A percentile compares a stretch with the other conserved stretches of the same genome.
Conservation (phyloP, 2,888 invertebrate genomes). For the Eupithecia tripunctaria region DNA sequence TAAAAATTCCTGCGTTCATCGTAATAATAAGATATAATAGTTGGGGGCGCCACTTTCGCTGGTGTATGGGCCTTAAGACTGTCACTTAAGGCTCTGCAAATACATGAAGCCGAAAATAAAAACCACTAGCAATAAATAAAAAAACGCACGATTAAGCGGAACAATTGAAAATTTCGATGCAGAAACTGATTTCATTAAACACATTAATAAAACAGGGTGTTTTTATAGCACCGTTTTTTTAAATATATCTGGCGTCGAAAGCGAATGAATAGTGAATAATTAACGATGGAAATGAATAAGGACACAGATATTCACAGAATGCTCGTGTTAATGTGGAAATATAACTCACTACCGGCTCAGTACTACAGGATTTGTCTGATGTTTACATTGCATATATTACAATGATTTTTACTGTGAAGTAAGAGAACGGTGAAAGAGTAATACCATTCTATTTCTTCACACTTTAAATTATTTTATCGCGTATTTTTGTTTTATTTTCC, state of each 20-base stretch:
- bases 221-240: slow-evolving; percentile 59
- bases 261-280: slow-evolving; percentile 70
- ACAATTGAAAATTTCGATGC: slow-evolving; percentile 18
- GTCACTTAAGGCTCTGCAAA: neutral
- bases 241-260: slow-evolving; percentile 58
- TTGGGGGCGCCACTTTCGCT: neutral
- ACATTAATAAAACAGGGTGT: slow-evolving; percentile 40
- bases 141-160: neutral
- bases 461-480: neutral
- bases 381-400: neutral
- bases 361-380: neutral
- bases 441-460: neutral
- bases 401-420: neutral
- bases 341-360: neutral
- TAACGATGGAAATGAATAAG: slow-evolving; percentile 61
- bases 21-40: too few relatives aligned
- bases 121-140: neutral
- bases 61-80: neutral
- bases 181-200: slow-evolving; percentile 25
- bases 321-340: slow-evolving; percentile 50
- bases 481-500: neutral
- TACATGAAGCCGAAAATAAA: neutral
- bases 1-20: too few relatives aligned
- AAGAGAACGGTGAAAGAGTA: too few relatives aligned
- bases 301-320: slow-evolving; percentile 48